Evolutionary conservation across 2,797 vertebrate species (phyloP), one percentile per base, ranked within the genome.

Genomic region (Nannoperca obscura): DNA sequence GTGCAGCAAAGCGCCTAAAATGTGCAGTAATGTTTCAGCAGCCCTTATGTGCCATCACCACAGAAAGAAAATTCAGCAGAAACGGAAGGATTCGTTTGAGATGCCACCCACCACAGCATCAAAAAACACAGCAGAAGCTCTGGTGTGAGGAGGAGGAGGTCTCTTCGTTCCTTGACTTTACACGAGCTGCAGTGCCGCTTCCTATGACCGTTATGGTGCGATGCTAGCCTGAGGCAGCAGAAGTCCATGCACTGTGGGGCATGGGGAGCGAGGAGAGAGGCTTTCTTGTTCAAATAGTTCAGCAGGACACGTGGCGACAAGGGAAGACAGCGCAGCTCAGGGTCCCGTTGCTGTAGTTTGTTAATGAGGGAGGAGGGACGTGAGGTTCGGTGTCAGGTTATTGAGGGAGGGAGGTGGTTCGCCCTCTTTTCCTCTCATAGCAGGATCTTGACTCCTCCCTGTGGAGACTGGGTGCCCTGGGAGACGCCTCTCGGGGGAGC

Each of bases 381-480:
- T 19, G 27, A 22, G 14, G 47, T 7, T 20, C 2, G n/a, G 27
- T n/a, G 55, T 54, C 59, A 36, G 54, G 61, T 59, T 36, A 22
- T 7, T 67, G 61, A 40, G 49, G 66, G 49, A 54, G 10, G 36
- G 36, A n/a, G 27, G 14, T 19, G 19, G 17, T 10, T 58, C 1
- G 7, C 14, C 61, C 10, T 20, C 38, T 40, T 24, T 49, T 3
- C 14, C 76, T 90, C 87, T 97, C 95, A 99, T 78, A 99, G 95
- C 83, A 99, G 94, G 92, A 99, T 97, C 95, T 98, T 98, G 82
- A 98, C 96, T 38, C 97, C 97, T 60, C 95, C 97, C 79, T 96
- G 97, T 2, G 97, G 95, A 38, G 97, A 95, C 47, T 96, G 96
- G 74, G 91, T 85, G 2, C 93, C 78, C 1, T 96, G 92, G 11